Evolutionary conservation across 2,797 vertebrate species (phyloP).

Genomic region (Telmatherina bonti): DNA sequence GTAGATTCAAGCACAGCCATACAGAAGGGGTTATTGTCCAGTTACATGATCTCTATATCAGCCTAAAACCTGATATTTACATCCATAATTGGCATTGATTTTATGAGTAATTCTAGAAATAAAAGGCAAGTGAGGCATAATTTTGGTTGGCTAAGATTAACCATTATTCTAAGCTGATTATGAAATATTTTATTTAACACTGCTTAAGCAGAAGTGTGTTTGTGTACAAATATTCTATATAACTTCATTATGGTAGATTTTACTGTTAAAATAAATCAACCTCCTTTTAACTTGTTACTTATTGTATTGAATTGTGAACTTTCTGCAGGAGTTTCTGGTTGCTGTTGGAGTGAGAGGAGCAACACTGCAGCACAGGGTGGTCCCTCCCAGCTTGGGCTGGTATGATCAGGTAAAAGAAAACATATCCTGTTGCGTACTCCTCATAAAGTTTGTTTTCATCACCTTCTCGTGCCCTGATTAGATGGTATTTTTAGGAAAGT

Average conservation of each 20-base stretch:
- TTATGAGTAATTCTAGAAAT: background rate
- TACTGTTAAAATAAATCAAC: background rate
- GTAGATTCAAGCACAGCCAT: too few relatives aligned
- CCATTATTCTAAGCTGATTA: background rate
- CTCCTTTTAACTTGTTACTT: constrained; percentile 10
- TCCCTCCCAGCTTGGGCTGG: constrained; percentile 92
- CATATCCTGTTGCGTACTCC: background rate
- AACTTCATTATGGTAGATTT: background rate
- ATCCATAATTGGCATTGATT: background rate
- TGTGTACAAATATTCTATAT: background rate
- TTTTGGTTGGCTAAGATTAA: background rate
- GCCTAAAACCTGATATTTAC: background rate
- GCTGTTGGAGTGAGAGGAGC: constrained; percentile 94
- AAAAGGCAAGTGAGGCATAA: background rate
- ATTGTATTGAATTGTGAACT: background rate
- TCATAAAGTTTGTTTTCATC: constrained; percentile 2
- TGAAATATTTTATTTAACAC: background rate
- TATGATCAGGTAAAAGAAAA: constrained; percentile 92
- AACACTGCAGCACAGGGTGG: constrained; percentile 93
- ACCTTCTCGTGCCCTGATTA: background rate
- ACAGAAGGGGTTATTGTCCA: background rate
- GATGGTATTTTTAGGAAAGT: background rate
- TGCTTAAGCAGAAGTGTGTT: background rate
- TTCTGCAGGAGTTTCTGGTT: constrained; percentile 91
- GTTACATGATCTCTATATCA: background rate